Percentiles rank a stretch among this genome's conserved stretches.
Conservation (phyloP, 2,797 vertebrate species). For the Spondyliosoma cantharus region DNA sequence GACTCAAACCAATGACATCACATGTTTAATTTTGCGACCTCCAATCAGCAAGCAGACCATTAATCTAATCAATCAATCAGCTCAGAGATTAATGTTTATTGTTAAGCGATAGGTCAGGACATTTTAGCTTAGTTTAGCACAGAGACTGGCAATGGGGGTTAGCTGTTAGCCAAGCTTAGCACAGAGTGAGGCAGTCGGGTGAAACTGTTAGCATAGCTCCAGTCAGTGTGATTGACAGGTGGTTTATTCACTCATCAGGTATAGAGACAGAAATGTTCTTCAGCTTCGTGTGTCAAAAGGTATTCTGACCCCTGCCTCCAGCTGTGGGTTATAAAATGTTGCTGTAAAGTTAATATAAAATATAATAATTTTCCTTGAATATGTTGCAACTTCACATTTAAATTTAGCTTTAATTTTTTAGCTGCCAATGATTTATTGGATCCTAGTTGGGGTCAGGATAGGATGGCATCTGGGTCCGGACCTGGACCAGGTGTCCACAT, state of each 20-base stretch:
- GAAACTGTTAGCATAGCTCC: background rate
- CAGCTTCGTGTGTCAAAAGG: background rate
- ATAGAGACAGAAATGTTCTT: background rate
- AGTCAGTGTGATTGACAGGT: background rate
- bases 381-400: too few relatives aligned
- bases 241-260: conserved; percentile 4
- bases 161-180: background rate
- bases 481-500: too few relatives aligned
- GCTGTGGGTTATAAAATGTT: too few relatives aligned
- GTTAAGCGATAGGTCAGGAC: background rate
- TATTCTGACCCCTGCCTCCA: background rate
- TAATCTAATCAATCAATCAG: conserved; percentile 5
- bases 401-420: too few relatives aligned
- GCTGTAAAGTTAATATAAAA: too few relatives aligned
- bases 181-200: too few relatives aligned
- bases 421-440: too few relatives aligned
- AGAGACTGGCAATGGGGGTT: background rate
- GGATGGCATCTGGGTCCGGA: too few relatives aligned
- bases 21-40: conserved; percentile 30
- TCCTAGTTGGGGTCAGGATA: too few relatives aligned
- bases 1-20: conserved; percentile 3
- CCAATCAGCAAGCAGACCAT: conserved; percentile 47
- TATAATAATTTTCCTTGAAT: too few relatives aligned
- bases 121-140: conserved; percentile 16
- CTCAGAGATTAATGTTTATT: background rate